Base-by-base conservation (phyloP, 2,888 invertebrate genomes). In the Morpho achilles region DNA sequence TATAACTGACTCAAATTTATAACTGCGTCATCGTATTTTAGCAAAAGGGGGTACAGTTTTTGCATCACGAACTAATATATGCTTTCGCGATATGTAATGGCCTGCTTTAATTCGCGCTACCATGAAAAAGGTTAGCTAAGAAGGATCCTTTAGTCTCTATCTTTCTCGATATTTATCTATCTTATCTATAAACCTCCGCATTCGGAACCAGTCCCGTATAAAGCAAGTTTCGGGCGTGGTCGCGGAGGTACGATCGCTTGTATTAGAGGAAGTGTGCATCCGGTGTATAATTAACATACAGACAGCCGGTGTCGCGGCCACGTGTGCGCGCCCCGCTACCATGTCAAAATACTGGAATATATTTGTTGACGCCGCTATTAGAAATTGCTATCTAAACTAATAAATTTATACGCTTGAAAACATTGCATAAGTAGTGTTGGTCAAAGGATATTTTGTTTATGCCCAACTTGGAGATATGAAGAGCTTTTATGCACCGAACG, bases 221-320 rank as follows among this genome's bases (percentile, higher is more conserved):
- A 10, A 44, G 45, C 44, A 6, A 32, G 40, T 53, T 58, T 53
- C 52, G 58, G 61, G 52, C 61, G 55, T 50, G 41, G 62, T 44
- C 61, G 50, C 48, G 50, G 44, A 55, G 58, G 46, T 41, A 16
- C 40, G 44, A 40, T 8, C 41, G 53, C 22, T 62, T 67, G 70
- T 70, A 72, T 69, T 71, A 67, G 70, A 73, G 79, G 79, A 80
- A 78, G 75, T 70, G 67, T 56, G 71, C 75, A 70, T 80, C 79
- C 80, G 77, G 80, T 73, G 67, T 71, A 73, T 77, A 79, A 79
- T 79, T 78, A 76, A 73, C 71, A 66, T 61, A 62, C 58, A 57
- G 8, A 32, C 45, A 46, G 56, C n/a, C 50, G 50, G 64, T 64
- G 67, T 62, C 64, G 65, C 59, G 59, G 57, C 61, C 69, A 65